Conservation (phyloP, 1,140 invertebrate species). For the Drosophila orosa region DNA sequence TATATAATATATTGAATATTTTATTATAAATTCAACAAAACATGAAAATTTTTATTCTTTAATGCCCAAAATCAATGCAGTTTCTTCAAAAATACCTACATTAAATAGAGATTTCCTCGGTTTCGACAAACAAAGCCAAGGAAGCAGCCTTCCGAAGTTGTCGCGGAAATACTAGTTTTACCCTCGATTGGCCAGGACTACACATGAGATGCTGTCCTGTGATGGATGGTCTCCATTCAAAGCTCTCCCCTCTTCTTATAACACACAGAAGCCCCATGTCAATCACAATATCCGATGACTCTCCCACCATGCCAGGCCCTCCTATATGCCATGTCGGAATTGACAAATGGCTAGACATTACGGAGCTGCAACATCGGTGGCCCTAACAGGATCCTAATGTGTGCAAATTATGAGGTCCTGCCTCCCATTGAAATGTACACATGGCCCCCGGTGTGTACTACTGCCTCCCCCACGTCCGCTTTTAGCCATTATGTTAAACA, state of each 20-base stretch:
- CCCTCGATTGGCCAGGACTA: conserved; percentile 2
- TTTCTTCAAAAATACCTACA: no score
- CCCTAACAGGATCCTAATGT: conserved; percentile 71
- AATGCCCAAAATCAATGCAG: no score
- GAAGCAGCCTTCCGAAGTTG: not conserved
- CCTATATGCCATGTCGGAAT: conserved; percentile 13
- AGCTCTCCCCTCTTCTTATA: not conserved
- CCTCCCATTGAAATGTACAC: not conserved
- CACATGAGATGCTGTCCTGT: conserved; percentile 1
- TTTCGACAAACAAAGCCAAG: no score
- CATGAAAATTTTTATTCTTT: no score
- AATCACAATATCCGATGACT: conserved; percentile 36
- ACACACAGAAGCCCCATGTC: conserved; percentile 19
- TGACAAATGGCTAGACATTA: conserved; percentile 72
- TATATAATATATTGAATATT: no score
- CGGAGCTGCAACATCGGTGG: conserved; percentile 67
- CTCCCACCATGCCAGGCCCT: not conserved
- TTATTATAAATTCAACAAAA: no score
- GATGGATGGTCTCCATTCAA: conserved; percentile 12
- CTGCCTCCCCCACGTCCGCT: conserved; percentile 2
- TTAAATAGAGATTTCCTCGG: no score
- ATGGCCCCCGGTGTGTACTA: not conserved
- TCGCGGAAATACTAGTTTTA: not conserved
- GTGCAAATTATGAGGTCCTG: conserved; percentile 60
- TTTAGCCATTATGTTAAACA: conserved; percentile 74